Conservation (phyloP, 2,113 vertebrate genomes). For the Nestor notabilis region DNA sequence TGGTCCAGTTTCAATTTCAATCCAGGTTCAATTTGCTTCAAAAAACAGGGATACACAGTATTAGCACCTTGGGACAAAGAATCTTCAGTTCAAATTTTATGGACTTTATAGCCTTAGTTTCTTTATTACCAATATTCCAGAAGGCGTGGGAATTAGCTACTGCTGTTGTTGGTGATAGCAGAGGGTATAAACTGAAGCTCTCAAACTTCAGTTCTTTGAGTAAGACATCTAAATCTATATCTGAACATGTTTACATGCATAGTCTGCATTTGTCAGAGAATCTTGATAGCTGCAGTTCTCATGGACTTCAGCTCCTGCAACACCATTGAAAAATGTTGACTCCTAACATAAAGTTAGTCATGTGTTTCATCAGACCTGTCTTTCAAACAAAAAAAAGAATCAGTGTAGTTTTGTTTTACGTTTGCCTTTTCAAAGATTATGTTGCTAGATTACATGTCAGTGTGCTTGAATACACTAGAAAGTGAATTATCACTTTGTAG, state of each 20-base stretch:
- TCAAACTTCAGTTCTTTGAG: neutral
- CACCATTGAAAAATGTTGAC: neutral
- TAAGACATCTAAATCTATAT: neutral
- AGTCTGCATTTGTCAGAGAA: neutral
- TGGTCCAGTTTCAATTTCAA: too few species aligned
- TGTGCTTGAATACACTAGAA: neutral
- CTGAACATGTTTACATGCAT: neutral
- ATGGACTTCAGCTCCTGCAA: neutral
- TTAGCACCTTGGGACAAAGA: neutral
- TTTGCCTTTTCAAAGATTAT: neutral
- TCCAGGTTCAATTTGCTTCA: neutral
- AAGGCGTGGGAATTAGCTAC: neutral
- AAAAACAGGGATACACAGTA: neutral
- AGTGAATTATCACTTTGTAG: neutral
- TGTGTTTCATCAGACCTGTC: neutral
- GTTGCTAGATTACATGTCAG: neutral
- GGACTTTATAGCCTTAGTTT: neutral
- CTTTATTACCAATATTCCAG: neutral
- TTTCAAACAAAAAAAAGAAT: neutral
- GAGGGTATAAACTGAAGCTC: neutral
- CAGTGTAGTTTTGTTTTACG: neutral
- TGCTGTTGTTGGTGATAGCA: neutral
- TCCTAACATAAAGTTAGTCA: neutral
- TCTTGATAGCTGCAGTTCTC: neutral
- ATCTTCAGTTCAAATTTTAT: neutral